phyloP scores from a whole-genome alignment of 2,113 vertebrate genomes.

The Notothenia rossii region DNA sequence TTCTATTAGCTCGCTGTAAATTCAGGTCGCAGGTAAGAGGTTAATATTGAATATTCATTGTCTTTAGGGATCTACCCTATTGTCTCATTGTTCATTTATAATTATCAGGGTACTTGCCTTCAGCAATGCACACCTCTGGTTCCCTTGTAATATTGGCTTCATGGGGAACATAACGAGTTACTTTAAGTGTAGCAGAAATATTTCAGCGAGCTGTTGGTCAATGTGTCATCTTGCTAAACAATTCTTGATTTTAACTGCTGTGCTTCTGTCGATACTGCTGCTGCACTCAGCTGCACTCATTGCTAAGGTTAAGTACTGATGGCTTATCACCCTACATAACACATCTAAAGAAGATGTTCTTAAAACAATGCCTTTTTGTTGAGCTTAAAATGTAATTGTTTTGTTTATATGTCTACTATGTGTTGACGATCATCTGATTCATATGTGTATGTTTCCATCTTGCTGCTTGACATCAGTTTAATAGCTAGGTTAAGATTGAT shows the following conservation, averaged over 20 bases:
- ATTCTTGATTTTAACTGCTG: neutral
- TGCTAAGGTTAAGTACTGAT: neutral
- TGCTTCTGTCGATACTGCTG: neutral
- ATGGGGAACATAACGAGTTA: neutral
- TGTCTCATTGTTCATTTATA: constrained; percentile 5
- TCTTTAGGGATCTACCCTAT: constrained; percentile 17
- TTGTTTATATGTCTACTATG: neutral
- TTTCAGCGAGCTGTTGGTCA: neutral
- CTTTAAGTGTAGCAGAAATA: neutral
- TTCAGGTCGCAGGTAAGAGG: constrained; percentile 1
- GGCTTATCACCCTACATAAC: neutral
- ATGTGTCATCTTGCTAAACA: neutral
- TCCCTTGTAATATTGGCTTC: neutral
- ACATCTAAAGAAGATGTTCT: neutral
- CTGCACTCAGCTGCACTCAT: neutral
- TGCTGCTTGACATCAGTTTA: neutral
- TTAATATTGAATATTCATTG: constrained; percentile 6
- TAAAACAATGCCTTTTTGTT: neutral
- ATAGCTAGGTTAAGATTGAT: neutral
- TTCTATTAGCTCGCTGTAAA: neutral
- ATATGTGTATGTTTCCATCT: neutral
- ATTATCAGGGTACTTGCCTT: neutral
- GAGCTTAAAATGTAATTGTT: neutral
- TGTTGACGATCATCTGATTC: neutral
- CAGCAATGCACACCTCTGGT: neutral